Evolutionary conservation across 2,113 vertebrate species (phyloP).

Genomic region (human): DNA sequence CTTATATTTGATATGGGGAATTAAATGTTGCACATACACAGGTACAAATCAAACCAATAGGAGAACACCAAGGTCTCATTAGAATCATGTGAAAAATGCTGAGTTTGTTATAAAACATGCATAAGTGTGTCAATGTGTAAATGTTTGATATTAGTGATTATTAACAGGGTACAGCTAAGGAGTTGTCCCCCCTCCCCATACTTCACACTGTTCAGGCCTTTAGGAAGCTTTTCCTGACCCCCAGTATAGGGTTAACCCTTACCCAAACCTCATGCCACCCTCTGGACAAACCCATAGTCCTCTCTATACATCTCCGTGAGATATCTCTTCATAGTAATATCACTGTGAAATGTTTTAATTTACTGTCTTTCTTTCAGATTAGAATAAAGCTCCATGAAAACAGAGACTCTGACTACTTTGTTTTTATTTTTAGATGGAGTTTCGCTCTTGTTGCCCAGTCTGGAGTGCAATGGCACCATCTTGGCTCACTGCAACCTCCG

Average conservation of each 20-base stretch:
- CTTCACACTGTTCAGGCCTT: neutral
- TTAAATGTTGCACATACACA: neutral
- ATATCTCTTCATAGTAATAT: neutral
- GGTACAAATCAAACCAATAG: neutral
- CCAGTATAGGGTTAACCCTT: neutral
- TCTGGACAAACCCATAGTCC: neutral
- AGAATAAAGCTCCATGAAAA: neutral
- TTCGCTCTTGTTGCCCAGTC: too few relatives aligned
- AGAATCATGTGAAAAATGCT: neutral
- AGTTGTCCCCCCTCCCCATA: neutral
- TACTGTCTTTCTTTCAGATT: neutral
- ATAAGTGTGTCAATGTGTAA: neutral
- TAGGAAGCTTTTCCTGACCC: neutral
- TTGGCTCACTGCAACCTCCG: rapidly evolving
- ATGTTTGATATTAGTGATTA: neutral
- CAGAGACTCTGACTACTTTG: neutral
- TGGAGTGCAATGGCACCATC: too few relatives aligned
- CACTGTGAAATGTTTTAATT: neutral
- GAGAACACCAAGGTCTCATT: neutral
- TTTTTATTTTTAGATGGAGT: too few relatives aligned
- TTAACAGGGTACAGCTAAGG: neutral
- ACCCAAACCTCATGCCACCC: too few relatives aligned
- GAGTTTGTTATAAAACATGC: neutral
- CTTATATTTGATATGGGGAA: neutral
- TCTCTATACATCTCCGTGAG: neutral